Evolutionary conservation across 2,888 invertebrate species (phyloP).

Genomic region (Escarpia spicata): DNA sequence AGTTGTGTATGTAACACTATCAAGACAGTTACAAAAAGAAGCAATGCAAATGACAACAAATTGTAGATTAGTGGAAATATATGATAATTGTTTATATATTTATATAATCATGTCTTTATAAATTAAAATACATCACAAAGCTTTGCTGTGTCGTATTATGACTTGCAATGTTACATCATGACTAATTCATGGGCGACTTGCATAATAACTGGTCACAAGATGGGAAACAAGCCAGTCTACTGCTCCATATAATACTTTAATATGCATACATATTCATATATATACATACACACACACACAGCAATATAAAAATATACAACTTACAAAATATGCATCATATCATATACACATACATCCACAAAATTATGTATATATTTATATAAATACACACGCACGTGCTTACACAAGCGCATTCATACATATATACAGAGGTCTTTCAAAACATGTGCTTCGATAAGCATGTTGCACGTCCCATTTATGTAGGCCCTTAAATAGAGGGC

Average conservation of each 20-base stretch:
- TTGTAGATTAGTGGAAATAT: background rate
- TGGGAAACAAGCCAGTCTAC: background rate
- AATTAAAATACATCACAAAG: background rate
- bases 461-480: slow-evolving; percentile 2
- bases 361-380: slow-evolving; percentile 20
- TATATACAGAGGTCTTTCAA: slow-evolving; percentile 7
- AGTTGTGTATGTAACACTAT: background rate
- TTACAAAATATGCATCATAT: slow-evolving; percentile 21
- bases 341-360: slow-evolving; percentile 1
- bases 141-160: background rate
- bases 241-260: background rate
- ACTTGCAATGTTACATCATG: background rate
- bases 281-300: background rate
- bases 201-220: background rate
- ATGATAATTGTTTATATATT: background rate
- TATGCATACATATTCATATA: slow-evolving; percentile 14
- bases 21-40: background rate
- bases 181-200: background rate
- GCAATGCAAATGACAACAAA: background rate
- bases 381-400: slow-evolving; percentile 23
- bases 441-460: background rate
- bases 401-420: slow-evolving; percentile 19
- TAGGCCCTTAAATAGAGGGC: background rate
- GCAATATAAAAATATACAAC: slow-evolving; percentile 17
- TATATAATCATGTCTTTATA: background rate